phyloP scores from a whole-genome alignment of 1,140 invertebrate species.

The Drosophila arizonae region DNA sequence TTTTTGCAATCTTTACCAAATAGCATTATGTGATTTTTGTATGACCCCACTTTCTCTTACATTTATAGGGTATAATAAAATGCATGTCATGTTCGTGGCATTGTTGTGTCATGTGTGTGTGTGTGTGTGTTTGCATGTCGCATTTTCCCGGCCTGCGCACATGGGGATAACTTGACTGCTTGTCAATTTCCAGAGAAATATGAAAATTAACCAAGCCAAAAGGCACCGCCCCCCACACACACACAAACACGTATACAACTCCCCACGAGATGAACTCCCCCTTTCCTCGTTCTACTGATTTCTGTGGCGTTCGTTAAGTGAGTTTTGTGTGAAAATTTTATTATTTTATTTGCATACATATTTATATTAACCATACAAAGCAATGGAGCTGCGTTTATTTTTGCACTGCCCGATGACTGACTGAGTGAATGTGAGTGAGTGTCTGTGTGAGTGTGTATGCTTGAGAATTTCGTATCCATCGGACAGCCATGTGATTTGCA shows the following conservation, averaged over 20 bases:
- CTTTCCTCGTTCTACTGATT: neutral
- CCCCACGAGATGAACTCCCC: neutral
- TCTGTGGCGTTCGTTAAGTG: constrained; percentile 51
- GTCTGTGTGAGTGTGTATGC: constrained; percentile 4
- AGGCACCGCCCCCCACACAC: constrained; percentile 7
- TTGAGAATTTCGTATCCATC: constrained; percentile 43
- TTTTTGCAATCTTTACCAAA: too few relatives aligned
- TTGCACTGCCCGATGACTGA: constrained; percentile 23
- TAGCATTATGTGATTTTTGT: too few relatives aligned
- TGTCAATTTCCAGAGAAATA: constrained; percentile 72
- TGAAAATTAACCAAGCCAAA: constrained; percentile 72
- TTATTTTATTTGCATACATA: constrained; percentile 78
- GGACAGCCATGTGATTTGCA: constrained; percentile 74
- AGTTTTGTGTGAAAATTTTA: constrained; percentile 63
- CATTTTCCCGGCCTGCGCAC: constrained; percentile 59
- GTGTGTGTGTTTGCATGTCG: constrained; percentile 53
- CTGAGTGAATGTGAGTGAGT: neutral
- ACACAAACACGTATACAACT: too few relatives aligned
- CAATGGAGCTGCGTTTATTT: constrained; percentile 37
- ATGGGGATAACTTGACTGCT: constrained; percentile 40
- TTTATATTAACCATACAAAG: constrained; percentile 62
- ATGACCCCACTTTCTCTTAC: neutral
- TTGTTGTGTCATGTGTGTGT: constrained; percentile 30
- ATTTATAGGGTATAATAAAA: constrained; percentile 55
- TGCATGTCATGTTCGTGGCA: constrained; percentile 67